Evolutionary conservation across 2,888 invertebrate genomes (phyloP).

Genomic region (Phortica okadai): DNA sequence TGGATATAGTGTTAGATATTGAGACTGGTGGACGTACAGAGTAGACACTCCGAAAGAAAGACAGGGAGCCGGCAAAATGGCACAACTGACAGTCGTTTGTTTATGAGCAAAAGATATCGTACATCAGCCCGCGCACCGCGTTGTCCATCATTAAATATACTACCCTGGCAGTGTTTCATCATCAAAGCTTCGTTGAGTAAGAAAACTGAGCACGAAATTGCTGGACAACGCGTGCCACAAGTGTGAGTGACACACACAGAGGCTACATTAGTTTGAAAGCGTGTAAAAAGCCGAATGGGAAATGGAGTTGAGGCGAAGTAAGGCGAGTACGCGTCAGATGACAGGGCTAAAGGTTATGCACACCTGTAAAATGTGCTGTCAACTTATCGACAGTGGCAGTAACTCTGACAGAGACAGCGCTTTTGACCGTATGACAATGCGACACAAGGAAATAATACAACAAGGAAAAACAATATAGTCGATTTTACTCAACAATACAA

Average conservation of each 20-base stretch:
- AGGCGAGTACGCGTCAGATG: neutral
- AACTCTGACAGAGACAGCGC: neutral
- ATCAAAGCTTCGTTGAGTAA: too few relatives aligned
- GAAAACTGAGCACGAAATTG: too few relatives aligned
- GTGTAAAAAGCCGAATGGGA: neutral
- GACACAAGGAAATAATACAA: neutral
- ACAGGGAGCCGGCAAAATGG: slow-evolving; percentile 29
- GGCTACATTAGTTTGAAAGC: neutral
- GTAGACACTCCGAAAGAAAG: neutral
- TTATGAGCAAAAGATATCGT: neutral
- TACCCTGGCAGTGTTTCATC: too few relatives aligned
- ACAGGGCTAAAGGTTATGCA: slow-evolving; percentile 7
- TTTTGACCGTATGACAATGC: neutral
- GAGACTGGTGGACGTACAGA: neutral
- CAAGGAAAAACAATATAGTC: too few relatives aligned
- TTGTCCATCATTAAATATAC: too few relatives aligned
- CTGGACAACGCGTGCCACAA: neutral
- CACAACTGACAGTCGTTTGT: slow-evolving; percentile 40
- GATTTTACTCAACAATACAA: neutral
- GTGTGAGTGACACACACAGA: neutral
- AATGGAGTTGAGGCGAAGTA: neutral
- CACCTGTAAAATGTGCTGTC: slow-evolving; percentile 13
- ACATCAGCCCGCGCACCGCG: too few relatives aligned
- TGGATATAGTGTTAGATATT: slow-evolving; percentile 36
- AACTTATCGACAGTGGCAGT: neutral